phyloP scores from a whole-genome alignment of 2,113 vertebrate genomes.

The Craseonycteris thonglongyai region DNA sequence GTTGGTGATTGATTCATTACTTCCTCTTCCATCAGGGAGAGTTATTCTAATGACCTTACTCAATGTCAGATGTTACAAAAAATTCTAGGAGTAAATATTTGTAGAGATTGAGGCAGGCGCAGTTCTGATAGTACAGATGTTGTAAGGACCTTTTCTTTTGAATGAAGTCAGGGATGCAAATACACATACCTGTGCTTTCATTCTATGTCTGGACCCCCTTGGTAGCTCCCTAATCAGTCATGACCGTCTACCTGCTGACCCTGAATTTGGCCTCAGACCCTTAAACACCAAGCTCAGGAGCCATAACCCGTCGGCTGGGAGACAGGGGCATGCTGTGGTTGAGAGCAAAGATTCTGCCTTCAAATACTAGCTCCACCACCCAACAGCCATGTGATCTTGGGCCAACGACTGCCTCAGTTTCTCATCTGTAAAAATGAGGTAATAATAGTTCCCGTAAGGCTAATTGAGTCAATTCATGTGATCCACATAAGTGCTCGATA shows the following conservation, averaged over 20 bases:
- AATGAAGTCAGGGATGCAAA: background rate
- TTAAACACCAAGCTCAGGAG: background rate
- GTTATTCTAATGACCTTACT: background rate
- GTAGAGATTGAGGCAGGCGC: background rate
- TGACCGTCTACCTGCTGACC: background rate
- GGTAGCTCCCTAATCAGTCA: background rate
- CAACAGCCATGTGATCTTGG: background rate
- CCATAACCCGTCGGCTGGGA: background rate
- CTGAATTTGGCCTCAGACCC: background rate
- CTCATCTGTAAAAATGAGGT: background rate
- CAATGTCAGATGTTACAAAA: constrained; percentile 13
- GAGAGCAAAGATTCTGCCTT: background rate
- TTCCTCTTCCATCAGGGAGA: background rate
- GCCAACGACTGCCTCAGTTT: background rate
- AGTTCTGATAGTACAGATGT: background rate
- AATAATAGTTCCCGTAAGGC: background rate
- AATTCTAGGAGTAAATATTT: background rate
- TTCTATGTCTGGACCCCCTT: background rate
- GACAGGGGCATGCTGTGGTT: background rate
- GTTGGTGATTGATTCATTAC: background rate
- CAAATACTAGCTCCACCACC: background rate
- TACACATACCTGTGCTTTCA: background rate
- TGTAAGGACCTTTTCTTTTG: background rate
- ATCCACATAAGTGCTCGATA: background rate
- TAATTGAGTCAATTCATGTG: background rate